A percentile compares a stretch with the other conserved stretches of the same genome.
Conservation (phyloP, 2,888 invertebrate species). For the Mantis religiosa region DNA sequence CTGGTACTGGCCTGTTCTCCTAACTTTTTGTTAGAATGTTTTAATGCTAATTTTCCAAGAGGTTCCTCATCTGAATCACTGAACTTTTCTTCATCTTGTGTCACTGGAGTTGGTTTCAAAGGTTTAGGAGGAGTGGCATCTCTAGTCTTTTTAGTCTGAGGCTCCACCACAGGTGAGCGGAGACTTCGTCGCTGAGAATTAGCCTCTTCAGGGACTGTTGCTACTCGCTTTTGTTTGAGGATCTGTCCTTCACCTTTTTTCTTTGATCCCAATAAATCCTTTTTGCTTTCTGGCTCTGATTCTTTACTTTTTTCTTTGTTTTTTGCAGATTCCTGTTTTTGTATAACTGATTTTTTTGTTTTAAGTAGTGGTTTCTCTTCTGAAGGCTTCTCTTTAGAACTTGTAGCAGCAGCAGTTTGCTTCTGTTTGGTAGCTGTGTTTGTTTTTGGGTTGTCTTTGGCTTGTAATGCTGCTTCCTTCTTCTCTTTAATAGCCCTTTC, state of each 20-base stretch:
- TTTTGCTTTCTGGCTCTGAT: background rate
- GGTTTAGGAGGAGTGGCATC: background rate
- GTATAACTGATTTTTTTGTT: background rate
- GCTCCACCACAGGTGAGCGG: background rate
- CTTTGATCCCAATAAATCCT: conserved; percentile 45
- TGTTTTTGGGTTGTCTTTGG: background rate
- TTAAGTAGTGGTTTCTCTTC: background rate
- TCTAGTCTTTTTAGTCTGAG: conserved; percentile 1
- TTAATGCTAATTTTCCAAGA: conserved; percentile 50
- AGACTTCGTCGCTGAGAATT: conserved; percentile 5
- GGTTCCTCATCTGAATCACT: conserved; percentile 66
- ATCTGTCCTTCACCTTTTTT: conserved; percentile 41
- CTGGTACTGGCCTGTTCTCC: background rate
- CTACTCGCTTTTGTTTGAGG: conserved; percentile 21
- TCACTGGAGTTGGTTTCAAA: background rate
- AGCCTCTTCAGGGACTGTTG: conserved; percentile 3
- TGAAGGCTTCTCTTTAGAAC: background rate
- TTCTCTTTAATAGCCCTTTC: conserved; percentile 18
- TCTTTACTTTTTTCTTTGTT: background rate
- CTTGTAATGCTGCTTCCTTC: background rate
- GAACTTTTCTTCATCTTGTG: conserved; percentile 42
- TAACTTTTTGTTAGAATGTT: background rate
- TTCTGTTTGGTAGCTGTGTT: background rate
- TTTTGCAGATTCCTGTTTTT: background rate
- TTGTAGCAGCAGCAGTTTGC: background rate